phyloP scores from a whole-genome alignment of 2,113 vertebrate species.

The Oenanthe melanoleuca region DNA sequence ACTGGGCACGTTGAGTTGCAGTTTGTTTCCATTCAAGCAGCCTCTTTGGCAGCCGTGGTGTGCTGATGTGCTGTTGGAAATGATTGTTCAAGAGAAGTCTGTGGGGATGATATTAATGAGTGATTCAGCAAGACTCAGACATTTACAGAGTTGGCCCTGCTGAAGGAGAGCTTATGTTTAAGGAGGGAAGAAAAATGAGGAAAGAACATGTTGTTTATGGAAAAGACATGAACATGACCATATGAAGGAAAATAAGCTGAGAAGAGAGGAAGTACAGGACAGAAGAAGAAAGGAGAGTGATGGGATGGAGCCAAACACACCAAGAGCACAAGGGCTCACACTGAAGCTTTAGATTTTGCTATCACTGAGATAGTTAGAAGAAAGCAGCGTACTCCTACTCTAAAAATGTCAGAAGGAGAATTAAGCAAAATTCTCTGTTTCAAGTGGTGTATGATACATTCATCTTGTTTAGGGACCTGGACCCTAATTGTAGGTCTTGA shows the following conservation, averaged over 20 bases:
- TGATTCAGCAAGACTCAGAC: slow-evolving; percentile 6
- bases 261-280: not conserved
- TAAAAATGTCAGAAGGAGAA: not conserved
- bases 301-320: not conserved
- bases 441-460: not conserved
- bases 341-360: not conserved
- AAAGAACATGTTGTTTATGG: not conserved
- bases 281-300: not conserved
- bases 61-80: slow-evolving; percentile 12
- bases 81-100: not conserved
- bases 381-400: not conserved
- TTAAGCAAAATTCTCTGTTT: not conserved
- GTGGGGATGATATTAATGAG: not conserved
- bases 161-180: not conserved
- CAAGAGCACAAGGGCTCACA: not conserved
- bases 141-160: not conserved
- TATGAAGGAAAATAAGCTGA: not conserved
- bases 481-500: not conserved
- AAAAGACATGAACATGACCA: not conserved
- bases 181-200: not conserved
- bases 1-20: not conserved
- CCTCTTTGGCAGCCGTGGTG: not conserved
- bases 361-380: not conserved
- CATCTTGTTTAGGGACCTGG: not conserved
- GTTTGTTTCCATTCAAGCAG: slow-evolving; percentile 7